Conservation (phyloP, 2,797 vertebrate species). For the Knipowitschia caucasica region DNA sequence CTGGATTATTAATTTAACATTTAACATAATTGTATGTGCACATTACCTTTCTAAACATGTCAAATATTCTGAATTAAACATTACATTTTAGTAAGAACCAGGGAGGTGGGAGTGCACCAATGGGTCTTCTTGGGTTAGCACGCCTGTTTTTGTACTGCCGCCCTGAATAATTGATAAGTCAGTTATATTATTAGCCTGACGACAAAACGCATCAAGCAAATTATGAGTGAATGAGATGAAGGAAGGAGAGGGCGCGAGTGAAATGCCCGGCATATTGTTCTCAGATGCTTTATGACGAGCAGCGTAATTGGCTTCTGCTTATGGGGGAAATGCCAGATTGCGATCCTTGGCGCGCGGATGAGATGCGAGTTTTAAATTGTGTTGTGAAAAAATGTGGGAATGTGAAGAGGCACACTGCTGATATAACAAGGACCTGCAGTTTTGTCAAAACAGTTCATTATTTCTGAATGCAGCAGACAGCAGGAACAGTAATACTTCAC, state of each 20-base stretch:
- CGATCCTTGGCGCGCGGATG: slow-evolving; percentile 9
- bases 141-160: slow-evolving; percentile 56
- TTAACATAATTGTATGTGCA: too few species aligned
- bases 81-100: background rate
- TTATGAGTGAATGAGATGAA: slow-evolving; percentile 44
- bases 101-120: too few species aligned
- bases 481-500: background rate
- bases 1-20: too few species aligned
- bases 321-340: slow-evolving; percentile 23
- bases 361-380: slow-evolving; percentile 27
- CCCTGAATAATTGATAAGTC: slow-evolving; percentile 75
- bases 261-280: slow-evolving; percentile 22
- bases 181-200: slow-evolving; percentile 73
- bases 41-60: too few species aligned
- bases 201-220: slow-evolving; percentile 52
- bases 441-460: slow-evolving; percentile 29
- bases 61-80: background rate
- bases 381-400: slow-evolving; percentile 23
- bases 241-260: slow-evolving; percentile 12
- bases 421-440: slow-evolving; percentile 3
- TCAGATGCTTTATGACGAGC: slow-evolving; percentile 17
- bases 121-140: too few species aligned
- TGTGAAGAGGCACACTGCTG: background rate
- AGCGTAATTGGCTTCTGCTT: slow-evolving; percentile 9
- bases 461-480: slow-evolving; percentile 6